Conservation (phyloP, 1,140 invertebrate species). For the Choristoneura fumiferana region DNA sequence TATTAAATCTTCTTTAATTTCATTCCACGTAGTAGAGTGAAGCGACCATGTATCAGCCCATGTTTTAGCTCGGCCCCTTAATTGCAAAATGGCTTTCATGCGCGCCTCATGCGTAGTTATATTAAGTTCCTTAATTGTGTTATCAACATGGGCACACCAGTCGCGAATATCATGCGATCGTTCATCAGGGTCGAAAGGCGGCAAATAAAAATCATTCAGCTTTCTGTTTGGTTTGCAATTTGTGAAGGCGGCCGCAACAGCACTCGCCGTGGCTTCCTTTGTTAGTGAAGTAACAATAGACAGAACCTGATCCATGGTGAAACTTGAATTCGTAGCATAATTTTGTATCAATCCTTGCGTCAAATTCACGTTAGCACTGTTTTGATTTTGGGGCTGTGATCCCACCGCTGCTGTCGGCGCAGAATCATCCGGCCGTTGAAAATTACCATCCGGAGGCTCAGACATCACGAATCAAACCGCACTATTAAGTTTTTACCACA, state of each 20-base stretch:
- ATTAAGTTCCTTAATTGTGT: slow-evolving; percentile 26
- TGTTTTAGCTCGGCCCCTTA: slow-evolving; percentile 34
- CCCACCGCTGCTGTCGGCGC: too few species aligned
- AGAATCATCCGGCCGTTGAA: too few species aligned
- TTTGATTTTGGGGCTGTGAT: not conserved
- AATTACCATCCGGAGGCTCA: too few species aligned
- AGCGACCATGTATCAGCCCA: slow-evolving; percentile 40
- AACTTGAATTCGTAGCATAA: not conserved
- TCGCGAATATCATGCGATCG: slow-evolving; percentile 36
- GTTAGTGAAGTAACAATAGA: slow-evolving; percentile 18
- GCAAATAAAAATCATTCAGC: slow-evolving; percentile 29
- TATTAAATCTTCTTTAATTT: slow-evolving; percentile 34
- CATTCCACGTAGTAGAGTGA: slow-evolving; percentile 29
- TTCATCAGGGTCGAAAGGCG: slow-evolving; percentile 33
- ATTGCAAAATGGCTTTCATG: slow-evolving; percentile 36
- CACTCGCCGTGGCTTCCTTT: slow-evolving; percentile 23
- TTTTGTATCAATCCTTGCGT: not conserved
- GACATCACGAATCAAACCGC: too few species aligned
- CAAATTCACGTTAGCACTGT: too few species aligned
- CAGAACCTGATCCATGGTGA: slow-evolving; percentile 3
- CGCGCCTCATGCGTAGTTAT: slow-evolving; percentile 32
- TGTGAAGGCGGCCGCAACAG: slow-evolving; percentile 24
- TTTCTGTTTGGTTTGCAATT: not conserved
- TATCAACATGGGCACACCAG: slow-evolving; percentile 38
- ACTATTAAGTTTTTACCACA: too few species aligned